phyloP scores from a whole-genome alignment of 2,888 invertebrate species.

The Acleris literana region DNA sequence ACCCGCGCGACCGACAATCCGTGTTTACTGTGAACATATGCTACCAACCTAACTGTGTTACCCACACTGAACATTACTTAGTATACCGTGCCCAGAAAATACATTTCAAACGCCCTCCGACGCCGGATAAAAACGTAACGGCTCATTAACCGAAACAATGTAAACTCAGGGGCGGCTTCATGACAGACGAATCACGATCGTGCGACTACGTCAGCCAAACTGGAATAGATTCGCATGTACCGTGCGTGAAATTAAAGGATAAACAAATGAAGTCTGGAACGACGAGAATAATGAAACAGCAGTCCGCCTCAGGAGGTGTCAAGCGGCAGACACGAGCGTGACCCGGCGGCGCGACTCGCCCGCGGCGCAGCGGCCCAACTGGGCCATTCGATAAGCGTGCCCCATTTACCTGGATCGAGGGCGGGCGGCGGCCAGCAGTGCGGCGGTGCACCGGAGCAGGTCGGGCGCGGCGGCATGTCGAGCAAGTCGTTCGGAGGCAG shows the following conservation, averaged over 20 bases:
- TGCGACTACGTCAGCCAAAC: slow-evolving; percentile 73
- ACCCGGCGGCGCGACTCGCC: slow-evolving; percentile 63
- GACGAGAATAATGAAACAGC: slow-evolving; percentile 76
- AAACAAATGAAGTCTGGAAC: slow-evolving; percentile 79
- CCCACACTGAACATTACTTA: slow-evolving; percentile 20
- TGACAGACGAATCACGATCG: slow-evolving; percentile 72
- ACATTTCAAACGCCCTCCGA: not conserved
- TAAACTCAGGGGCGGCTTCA: slow-evolving; percentile 62
- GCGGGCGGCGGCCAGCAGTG: slow-evolving; percentile 47
- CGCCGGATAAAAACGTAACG: slow-evolving; percentile 48
- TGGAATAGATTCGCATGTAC: slow-evolving; percentile 76
- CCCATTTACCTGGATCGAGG: slow-evolving; percentile 72
- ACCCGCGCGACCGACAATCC: slow-evolving; percentile 25
- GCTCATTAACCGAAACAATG: slow-evolving; percentile 65
- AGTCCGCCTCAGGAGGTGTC: slow-evolving; percentile 78
- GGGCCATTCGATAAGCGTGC: slow-evolving; percentile 80
- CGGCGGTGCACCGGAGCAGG: slow-evolving; percentile 57
- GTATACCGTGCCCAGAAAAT: slow-evolving; percentile 10
- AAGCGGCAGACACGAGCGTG: slow-evolving; percentile 77
- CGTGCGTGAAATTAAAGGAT: slow-evolving; percentile 80
- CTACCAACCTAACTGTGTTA: slow-evolving; percentile 15
- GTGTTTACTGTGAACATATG: slow-evolving; percentile 26
- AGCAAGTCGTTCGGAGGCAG: slow-evolving; percentile 82
- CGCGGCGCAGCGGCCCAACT: slow-evolving; percentile 67
- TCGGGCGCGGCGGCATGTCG: slow-evolving; percentile 72